A percentile compares a stretch with the other conserved stretches of the same genome.
These are phyloP conservation scores for Meloidogyne hapla DNA, from an alignment of 1,140 invertebrate genomes.

Conservation along the genomic window DNA sequence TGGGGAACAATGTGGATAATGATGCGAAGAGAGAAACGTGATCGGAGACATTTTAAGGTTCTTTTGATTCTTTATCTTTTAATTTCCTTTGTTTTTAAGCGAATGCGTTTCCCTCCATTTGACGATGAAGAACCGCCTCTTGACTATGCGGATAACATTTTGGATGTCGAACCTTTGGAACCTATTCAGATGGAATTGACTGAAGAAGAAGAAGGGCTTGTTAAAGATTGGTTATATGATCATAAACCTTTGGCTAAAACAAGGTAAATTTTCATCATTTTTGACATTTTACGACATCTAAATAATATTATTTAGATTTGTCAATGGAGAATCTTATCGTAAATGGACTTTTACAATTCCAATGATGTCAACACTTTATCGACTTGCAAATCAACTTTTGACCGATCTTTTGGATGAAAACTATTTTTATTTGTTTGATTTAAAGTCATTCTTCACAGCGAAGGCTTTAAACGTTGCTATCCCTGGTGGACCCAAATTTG, in stretches of 20 bases:
- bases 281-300: not conserved
- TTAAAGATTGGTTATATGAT: slow-evolving; percentile 92
- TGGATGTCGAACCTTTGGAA: slow-evolving; percentile 97
- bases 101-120: slow-evolving; percentile 99
- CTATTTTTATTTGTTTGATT: slow-evolving; percentile 98
- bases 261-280: slow-evolving; percentile 65
- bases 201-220: slow-evolving; percentile 86
- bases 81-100: slow-evolving; percentile 69
- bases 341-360: slow-evolving; percentile 91
- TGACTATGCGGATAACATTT: slow-evolving; percentile 97
- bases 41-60: slow-evolving; percentile 86
- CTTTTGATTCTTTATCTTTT: slow-evolving; percentile 17
- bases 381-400: slow-evolving; percentile 93
- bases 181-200: slow-evolving; percentile 98
- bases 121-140: slow-evolving; percentile 99
- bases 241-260: slow-evolving; percentile 91
- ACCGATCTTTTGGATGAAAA: slow-evolving; percentile 97
- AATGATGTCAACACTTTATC: slow-evolving; percentile 93
- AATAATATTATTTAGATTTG: slow-evolving; percentile 70
- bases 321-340: slow-evolving; percentile 94
- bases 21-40: slow-evolving; percentile 95
- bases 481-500: slow-evolving; percentile 98
- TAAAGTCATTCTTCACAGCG: slow-evolving; percentile 98
- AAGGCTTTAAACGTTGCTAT: slow-evolving; percentile 99
- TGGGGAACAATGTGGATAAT: slow-evolving; percentile 99